Percentiles rank a stretch among this genome's conserved stretches.
phyloP scores from a whole-genome alignment of 2,888 invertebrate genomes.

The Parnassius mnemosyne region DNA sequence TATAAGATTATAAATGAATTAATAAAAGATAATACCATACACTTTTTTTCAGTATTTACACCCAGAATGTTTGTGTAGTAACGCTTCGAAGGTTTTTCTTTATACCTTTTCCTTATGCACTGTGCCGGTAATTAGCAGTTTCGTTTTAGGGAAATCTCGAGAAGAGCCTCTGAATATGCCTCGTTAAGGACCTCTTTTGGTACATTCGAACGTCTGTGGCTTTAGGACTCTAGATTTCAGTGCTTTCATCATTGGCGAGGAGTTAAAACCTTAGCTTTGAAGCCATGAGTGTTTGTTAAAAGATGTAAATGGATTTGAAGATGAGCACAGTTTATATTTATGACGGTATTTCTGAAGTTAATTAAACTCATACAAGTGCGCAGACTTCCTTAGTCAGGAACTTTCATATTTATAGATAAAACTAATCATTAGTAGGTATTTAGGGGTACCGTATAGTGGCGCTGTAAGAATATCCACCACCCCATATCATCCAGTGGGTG shows the following conservation, averaged over 20 bases:
- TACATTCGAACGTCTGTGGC: background rate
- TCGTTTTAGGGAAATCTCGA: constrained; percentile 1
- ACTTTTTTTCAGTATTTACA: background rate
- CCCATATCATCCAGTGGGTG: too few relatives aligned
- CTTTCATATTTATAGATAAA: too few relatives aligned
- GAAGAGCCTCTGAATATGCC: constrained; percentile 13
- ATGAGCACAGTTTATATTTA: too few relatives aligned
- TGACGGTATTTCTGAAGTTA: too few relatives aligned
- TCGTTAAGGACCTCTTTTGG: constrained; percentile 10
- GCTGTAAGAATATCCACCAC: too few relatives aligned
- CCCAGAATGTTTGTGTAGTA: background rate
- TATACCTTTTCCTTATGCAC: background rate
- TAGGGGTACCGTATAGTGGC: too few relatives aligned
- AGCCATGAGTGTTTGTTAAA: background rate
- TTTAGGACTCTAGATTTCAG: constrained; percentile 1
- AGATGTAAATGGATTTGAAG: background rate
- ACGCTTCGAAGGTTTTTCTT: background rate
- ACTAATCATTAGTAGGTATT: too few relatives aligned
- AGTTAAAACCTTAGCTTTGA: constrained; percentile 1
- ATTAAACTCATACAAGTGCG: too few relatives aligned
- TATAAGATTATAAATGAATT: background rate
- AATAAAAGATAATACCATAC: background rate
- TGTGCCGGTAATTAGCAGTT: constrained; percentile 10
- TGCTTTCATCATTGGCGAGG: background rate
- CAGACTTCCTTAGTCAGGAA: too few relatives aligned